These are phyloP conservation scores for Castor canadensis DNA, from an alignment of 2,113 vertebrate species.

Conservation along the genomic window DNA sequence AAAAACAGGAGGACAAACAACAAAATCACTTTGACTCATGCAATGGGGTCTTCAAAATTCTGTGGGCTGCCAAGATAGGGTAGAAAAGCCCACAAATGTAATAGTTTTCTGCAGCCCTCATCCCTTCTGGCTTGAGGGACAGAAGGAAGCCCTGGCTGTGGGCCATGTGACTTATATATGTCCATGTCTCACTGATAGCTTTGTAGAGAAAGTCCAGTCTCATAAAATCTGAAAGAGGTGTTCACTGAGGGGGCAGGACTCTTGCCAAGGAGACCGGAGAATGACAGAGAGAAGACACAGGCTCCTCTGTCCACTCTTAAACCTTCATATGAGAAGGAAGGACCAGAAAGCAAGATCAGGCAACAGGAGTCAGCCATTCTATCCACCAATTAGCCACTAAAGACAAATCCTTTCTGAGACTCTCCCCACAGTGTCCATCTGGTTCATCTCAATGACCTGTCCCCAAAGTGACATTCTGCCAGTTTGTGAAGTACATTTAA, in stretches of 20 bases:
- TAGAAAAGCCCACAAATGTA: neutral
- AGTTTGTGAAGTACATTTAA: neutral
- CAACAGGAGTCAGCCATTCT: neutral
- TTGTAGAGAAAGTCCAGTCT: neutral
- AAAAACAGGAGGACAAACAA: neutral
- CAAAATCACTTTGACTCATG: neutral
- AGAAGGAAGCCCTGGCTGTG: neutral
- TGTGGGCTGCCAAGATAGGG: neutral
- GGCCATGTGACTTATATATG: neutral
- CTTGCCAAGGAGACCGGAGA: slow-evolving; percentile 46
- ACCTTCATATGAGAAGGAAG: neutral
- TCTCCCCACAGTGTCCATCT: neutral
- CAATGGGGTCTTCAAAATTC: no score
- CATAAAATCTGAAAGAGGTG: neutral
- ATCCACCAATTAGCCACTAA: neutral
- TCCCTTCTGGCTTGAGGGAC: neutral
- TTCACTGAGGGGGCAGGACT: neutral
- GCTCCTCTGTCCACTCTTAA: neutral
- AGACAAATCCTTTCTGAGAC: neutral
- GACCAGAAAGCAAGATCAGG: neutral
- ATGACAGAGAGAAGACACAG: neutral
- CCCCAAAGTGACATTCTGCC: neutral
- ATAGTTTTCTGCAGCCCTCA: neutral
- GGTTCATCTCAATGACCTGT: neutral
- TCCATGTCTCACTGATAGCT: neutral